Conservation (phyloP, 1,140 invertebrate genomes). For the Papilio polytes region DNA sequence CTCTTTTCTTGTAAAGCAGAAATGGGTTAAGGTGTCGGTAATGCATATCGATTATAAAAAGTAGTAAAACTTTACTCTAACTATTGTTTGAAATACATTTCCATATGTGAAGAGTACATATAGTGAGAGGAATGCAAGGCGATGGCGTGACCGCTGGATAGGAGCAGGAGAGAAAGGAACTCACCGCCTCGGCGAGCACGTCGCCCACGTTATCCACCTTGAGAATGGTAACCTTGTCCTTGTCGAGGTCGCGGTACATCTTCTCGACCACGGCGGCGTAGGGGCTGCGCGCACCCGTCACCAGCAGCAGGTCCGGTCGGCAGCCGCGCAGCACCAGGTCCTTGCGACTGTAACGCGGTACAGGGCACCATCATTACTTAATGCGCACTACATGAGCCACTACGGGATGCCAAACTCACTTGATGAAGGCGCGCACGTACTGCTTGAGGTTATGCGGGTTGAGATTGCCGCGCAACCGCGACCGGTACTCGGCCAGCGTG, state of each 20-base stretch:
- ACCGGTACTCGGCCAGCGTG: constrained; percentile 91
- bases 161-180: constrained; percentile 43
- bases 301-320: constrained; percentile 90
- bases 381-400: too few species aligned
- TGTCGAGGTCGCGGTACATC: constrained; percentile 90
- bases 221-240: constrained; percentile 92
- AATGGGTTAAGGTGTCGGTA: too few species aligned
- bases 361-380: neutral
- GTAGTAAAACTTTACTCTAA: too few species aligned
- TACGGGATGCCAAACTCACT: constrained; percentile 84
- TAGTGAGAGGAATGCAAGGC: too few species aligned
- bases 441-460: constrained; percentile 93
- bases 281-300: constrained; percentile 92
- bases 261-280: constrained; percentile 91
- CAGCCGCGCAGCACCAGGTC: constrained; percentile 88
- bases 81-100: too few species aligned
- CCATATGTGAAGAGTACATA: too few species aligned
- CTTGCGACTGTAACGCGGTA: constrained; percentile 85
- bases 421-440: constrained; percentile 93
- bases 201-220: constrained; percentile 92
- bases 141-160: neutral
- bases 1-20: too few species aligned
- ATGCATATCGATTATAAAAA: too few species aligned
- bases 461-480: constrained; percentile 90
- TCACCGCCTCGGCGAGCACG: constrained; percentile 91